These are phyloP conservation scores for Lottia scabra DNA, from an alignment of 2,888 invertebrate genomes.

Conservation along the genomic window DNA sequence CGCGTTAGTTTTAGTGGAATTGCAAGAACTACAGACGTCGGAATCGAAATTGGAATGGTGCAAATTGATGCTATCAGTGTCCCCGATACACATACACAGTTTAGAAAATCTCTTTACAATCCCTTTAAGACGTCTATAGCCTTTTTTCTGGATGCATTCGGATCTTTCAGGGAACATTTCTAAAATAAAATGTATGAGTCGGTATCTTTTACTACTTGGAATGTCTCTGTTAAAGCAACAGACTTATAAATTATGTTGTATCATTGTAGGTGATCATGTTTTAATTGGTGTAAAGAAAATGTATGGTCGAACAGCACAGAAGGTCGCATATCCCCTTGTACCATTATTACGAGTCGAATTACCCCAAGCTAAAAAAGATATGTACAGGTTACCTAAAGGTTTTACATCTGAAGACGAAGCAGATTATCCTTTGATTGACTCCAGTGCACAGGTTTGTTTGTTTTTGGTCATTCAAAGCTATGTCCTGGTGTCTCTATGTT, in stretches of 20 bases:
- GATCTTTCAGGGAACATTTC: too few species aligned
- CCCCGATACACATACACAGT: too few species aligned
- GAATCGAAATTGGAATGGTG: too few species aligned
- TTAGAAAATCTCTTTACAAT: too few species aligned
- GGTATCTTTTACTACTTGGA: background rate
- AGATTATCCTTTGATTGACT: slow-evolving; percentile 47
- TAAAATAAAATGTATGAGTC: too few species aligned
- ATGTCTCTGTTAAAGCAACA: background rate
- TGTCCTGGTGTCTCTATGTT: too few species aligned
- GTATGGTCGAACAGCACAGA: slow-evolving; percentile 28
- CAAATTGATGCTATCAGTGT: too few species aligned
- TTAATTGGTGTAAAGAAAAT: slow-evolving; percentile 43
- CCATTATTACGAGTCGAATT: slow-evolving; percentile 42
- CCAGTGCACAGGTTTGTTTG: slow-evolving; percentile 34
- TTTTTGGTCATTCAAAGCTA: background rate
- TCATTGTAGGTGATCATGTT: slow-evolving; percentile 34
- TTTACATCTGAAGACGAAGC: slow-evolving; percentile 33
- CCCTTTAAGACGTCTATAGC: too few species aligned
- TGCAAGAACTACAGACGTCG: too few species aligned
- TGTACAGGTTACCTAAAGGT: slow-evolving; percentile 31
- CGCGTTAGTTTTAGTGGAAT: too few species aligned
- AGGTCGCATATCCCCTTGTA: slow-evolving; percentile 36
- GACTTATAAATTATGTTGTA: background rate
- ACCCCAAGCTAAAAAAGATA: slow-evolving; percentile 29
- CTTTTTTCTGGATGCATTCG: too few species aligned